Conservation (phyloP, 2,888 invertebrate genomes). For the Dicyrtoma fusca region DNA sequence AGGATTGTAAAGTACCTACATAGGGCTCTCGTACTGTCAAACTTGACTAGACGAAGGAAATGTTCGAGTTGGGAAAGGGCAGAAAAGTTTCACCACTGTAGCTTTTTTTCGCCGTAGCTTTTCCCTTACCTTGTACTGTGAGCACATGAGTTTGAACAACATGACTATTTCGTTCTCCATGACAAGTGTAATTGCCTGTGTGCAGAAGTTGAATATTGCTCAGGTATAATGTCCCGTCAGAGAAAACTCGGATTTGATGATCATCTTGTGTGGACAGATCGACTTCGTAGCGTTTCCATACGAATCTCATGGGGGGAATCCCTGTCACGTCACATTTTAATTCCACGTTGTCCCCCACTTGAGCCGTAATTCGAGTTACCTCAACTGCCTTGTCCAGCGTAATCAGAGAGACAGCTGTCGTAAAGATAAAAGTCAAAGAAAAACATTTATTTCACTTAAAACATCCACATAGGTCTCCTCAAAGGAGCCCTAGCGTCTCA, state of each 20-base stretch:
- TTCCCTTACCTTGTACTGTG: constrained; percentile 71
- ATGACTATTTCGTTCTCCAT: constrained; percentile 72
- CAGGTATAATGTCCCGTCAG: constrained; percentile 74
- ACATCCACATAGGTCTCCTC: no score
- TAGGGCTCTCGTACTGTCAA: no score
- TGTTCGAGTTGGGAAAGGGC: no score
- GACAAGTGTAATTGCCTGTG: constrained; percentile 77
- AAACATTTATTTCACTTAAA: constrained; percentile 5
- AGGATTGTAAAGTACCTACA: no score
- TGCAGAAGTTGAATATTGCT: constrained; percentile 73
- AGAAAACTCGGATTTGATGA: constrained; percentile 69
- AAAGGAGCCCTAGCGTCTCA: no score
- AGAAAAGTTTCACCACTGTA: no score
- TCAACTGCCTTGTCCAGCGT: constrained; percentile 73
- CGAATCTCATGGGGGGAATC: constrained; percentile 68
- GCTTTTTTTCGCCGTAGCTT: no score
- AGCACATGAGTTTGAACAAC: constrained; percentile 75
- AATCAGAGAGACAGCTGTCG: constrained; percentile 70
- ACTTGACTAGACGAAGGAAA: no score
- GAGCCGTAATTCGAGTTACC: constrained; percentile 70
- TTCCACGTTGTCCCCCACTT: constrained; percentile 69
- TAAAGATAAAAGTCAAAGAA: not conserved
- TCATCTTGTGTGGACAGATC: constrained; percentile 54
- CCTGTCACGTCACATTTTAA: constrained; percentile 76
- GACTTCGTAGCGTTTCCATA: constrained; percentile 65